A percentile compares a stretch with the other conserved stretches of the same genome.
Evolutionary conservation across 2,113 vertebrate species (phyloP).

Genomic region (Beaufortia kweichowensis): DNA sequence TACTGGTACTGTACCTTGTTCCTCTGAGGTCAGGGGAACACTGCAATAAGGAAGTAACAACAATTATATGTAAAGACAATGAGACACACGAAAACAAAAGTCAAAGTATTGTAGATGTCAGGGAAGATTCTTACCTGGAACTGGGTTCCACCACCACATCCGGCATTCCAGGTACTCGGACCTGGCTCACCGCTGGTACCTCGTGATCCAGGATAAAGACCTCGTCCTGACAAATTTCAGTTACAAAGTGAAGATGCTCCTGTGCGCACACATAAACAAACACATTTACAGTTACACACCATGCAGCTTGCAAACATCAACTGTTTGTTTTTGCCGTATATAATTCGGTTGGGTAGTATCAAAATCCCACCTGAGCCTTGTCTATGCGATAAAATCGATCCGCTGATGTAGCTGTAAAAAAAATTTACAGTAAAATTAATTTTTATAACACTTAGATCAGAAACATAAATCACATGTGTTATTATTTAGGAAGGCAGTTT

Average conservation of each 20-base stretch:
- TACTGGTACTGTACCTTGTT: conserved; percentile 72
- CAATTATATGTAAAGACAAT: not conserved
- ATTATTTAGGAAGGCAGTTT: no score
- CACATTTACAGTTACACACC: not conserved
- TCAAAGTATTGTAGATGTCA: not conserved
- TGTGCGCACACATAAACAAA: conserved; percentile 58
- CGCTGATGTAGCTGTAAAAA: conserved; percentile 87
- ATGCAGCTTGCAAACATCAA: not conserved
- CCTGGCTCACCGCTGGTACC: conserved; percentile 71
- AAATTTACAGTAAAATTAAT: conserved; percentile 14
- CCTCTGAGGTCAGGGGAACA: conserved; percentile 65
- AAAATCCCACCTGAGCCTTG: conserved; percentile 90
- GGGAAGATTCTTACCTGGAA: conserved; percentile 72
- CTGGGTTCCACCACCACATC: conserved; percentile 93
- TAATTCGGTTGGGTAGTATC: not conserved
- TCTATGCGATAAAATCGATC: conserved; percentile 98
- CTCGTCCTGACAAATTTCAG: conserved; percentile 96
- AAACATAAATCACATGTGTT: not conserved
- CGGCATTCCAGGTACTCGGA: conserved; percentile 83
- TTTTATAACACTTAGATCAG: not conserved
- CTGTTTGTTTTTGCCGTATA: not conserved
- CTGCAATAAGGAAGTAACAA: conserved; percentile 55
- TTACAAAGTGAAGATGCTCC: conserved; percentile 99
- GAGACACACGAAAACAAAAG: not conserved
- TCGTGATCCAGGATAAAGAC: conserved; percentile 97